These are phyloP conservation scores for Ephestia elutella DNA, from an alignment of 1,140 invertebrate species.

Conservation along the genomic window DNA sequence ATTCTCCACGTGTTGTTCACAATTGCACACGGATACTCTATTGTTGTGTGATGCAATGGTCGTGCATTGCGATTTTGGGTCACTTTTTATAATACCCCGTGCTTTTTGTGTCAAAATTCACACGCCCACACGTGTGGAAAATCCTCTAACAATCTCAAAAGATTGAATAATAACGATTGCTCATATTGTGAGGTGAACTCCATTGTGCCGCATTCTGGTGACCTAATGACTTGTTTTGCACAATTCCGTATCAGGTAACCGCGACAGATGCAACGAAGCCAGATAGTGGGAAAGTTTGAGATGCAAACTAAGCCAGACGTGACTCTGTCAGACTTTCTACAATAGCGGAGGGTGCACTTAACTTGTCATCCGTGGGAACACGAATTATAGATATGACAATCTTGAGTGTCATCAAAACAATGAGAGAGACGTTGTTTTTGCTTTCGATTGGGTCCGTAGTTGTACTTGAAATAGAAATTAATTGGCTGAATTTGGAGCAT, in stretches of 20 bases:
- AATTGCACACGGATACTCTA: not conserved
- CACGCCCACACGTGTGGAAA: conserved; percentile 55
- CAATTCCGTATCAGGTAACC: conserved; percentile 52
- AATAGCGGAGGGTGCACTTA: conserved; percentile 43
- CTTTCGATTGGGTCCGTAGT: conserved; percentile 8
- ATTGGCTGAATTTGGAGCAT: conserved; percentile 32
- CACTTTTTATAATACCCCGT: conserved; percentile 13
- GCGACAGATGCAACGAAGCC: conserved; percentile 52
- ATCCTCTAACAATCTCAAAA: conserved; percentile 20
- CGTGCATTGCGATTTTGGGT: conserved; percentile 32
- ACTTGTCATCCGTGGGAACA: conserved; percentile 64
- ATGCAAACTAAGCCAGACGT: conserved; percentile 67
- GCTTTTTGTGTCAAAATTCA: conserved; percentile 27
- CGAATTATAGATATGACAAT: conserved; percentile 44
- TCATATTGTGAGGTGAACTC: conserved; percentile 21
- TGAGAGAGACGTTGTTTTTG: conserved; percentile 22
- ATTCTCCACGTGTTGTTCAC: not conserved
- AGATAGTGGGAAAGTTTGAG: conserved; percentile 43
- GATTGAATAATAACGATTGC: conserved; percentile 16
- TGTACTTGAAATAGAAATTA: conserved; percentile 29
- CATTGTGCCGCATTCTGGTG: conserved; percentile 27
- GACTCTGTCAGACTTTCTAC: conserved; percentile 63
- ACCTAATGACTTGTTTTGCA: conserved; percentile 40
- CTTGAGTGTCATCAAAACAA: conserved; percentile 33
- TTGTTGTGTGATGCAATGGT: conserved; percentile 24